Conservation (phyloP, 2,797 vertebrate species). For the Oryzias dopingdopingensis region DNA sequence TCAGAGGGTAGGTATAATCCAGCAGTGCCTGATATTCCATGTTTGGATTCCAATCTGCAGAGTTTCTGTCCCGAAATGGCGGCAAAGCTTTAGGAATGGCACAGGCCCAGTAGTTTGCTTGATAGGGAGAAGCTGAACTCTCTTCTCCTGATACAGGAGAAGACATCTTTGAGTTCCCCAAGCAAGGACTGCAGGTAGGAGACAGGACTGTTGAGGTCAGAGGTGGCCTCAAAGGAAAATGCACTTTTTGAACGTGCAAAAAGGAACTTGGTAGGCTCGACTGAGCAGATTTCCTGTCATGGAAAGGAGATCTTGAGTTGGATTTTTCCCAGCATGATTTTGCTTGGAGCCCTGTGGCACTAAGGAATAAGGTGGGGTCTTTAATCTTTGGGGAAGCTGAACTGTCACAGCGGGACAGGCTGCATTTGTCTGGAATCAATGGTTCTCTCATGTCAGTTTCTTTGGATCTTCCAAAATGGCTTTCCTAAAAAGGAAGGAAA, state of each 20-base stretch:
- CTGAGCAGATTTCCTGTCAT: constrained; percentile 24
- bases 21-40: constrained; percentile 88
- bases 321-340: constrained; percentile 25
- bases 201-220: constrained; percentile 56
- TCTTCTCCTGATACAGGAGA: constrained; percentile 26
- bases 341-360: constrained; percentile 40
- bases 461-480: too few relatives aligned
- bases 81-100: constrained; percentile 81
- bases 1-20: constrained; percentile 92
- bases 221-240: constrained; percentile 42
- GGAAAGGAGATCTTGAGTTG: not conserved
- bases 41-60: constrained; percentile 84
- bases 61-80: constrained; percentile 80
- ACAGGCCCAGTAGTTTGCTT: constrained; percentile 87
- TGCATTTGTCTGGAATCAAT: constrained; percentile 12
- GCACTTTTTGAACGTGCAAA: constrained; percentile 49
- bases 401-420: constrained; percentile 13
- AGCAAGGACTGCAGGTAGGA: constrained; percentile 40
- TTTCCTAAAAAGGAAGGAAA: too few relatives aligned
- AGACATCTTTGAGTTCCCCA: constrained; percentile 8
- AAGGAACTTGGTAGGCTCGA: constrained; percentile 52
- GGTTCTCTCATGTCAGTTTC: constrained; percentile 8
- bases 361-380: constrained; percentile 34
- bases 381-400: constrained; percentile 31
- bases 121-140: constrained; percentile 66